Percentiles rank a stretch among this genome's conserved stretches.
These are phyloP conservation scores for Ranitomeya imitator DNA, from an alignment of 2,113 vertebrate species.

Conservation along the genomic window DNA sequence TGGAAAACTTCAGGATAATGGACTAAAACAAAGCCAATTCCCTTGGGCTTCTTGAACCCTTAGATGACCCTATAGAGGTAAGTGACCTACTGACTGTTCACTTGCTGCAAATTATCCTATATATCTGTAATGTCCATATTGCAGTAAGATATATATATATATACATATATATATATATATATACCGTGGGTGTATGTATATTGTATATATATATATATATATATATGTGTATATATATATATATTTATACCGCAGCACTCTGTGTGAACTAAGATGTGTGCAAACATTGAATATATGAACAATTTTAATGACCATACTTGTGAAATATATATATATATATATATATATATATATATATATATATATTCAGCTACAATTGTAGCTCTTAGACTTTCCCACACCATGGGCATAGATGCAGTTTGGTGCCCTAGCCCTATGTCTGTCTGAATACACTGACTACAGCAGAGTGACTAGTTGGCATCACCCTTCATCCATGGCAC, in stretches of 20 bases:
- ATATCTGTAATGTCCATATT: not conserved
- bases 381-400: not conserved
- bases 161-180: no score
- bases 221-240: no score
- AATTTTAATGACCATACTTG: no score
- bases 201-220: no score
- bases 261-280: no score
- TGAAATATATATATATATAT: no score
- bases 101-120: not conserved
- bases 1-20: slow-evolving; percentile 37
- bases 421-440: not conserved
- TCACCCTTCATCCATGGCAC: not conserved
- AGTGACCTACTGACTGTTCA: not conserved
- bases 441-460: not conserved
- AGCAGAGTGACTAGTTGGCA: not conserved
- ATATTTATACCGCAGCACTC: no score
- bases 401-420: not conserved
- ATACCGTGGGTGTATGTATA: no score
- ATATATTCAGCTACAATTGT: no score
- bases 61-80: slow-evolving; percentile 6
- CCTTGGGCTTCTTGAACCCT: not conserved
- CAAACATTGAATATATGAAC: no score
- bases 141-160: no score
- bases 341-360: no score
- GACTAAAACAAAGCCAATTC: not conserved